A percentile compares a stretch with the other conserved stretches of the same genome.
Conservation (phyloP, 2,113 vertebrate species). For the Isurus oxyrinchus region DNA sequence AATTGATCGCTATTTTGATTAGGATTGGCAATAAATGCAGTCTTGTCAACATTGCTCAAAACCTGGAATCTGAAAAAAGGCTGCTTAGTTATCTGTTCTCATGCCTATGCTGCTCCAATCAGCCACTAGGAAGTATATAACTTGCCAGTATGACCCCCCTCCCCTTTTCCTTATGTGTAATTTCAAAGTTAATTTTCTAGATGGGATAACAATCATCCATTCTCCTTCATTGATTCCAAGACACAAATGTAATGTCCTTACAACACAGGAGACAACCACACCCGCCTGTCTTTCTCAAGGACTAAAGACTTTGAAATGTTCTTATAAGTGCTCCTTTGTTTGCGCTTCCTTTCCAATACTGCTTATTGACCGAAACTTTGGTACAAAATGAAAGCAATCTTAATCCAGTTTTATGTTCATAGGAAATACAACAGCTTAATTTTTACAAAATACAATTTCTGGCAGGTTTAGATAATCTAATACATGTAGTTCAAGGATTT, state of each 20-base stretch:
- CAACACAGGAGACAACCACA: not conserved
- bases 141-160: not conserved
- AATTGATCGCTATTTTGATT: not conserved
- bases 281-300: not conserved
- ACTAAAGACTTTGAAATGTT: not conserved
- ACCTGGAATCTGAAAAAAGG: not conserved
- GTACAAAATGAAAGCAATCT: not conserved
- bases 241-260: not conserved
- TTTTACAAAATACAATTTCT: not conserved
- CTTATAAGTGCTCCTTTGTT: not conserved
- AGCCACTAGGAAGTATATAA: not conserved
- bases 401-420: not conserved
- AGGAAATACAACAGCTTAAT: not conserved
- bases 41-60: not conserved
- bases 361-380: slow-evolving; percentile 13
- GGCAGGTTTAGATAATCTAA: not conserved
- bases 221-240: not conserved
- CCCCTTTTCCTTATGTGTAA: not conserved
- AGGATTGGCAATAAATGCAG: not conserved
- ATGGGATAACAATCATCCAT: not conserved
- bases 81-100: not conserved
- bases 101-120: not conserved
- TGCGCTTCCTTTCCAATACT: not conserved
- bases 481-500: not conserved
- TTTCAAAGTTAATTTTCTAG: not conserved